A percentile compares a stretch with the other conserved stretches of the same genome.
phyloP scores from a whole-genome alignment of 2,797 vertebrate genomes.

The Pipistrellus nathusii region DNA sequence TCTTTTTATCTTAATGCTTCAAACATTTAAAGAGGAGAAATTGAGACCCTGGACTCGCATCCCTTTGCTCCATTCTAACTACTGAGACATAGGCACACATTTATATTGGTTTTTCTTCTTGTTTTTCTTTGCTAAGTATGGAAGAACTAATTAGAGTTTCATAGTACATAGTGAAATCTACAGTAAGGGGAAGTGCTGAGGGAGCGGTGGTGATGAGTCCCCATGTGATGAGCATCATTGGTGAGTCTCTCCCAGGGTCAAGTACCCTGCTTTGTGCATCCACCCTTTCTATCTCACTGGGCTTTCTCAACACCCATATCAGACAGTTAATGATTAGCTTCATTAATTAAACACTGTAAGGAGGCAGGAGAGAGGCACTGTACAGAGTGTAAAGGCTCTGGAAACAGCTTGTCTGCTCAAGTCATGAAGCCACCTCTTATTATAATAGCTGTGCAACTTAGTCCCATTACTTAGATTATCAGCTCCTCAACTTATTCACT shows the following conservation, averaged over 20 bases:
- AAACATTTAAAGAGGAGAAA: not conserved
- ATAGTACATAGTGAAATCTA: not conserved
- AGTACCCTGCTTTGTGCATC: not conserved
- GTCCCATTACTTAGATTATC: not conserved
- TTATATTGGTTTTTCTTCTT: not conserved
- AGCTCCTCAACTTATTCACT: not conserved
- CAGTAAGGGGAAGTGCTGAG: not conserved
- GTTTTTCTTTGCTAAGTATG: not conserved
- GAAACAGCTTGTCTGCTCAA: not conserved
- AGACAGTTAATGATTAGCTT: not conserved
- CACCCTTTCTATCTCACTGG: not conserved
- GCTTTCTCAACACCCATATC: not conserved
- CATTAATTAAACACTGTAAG: not conserved
- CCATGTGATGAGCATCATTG: not conserved
- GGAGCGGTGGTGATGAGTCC: not conserved
- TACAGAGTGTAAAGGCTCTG: not conserved
- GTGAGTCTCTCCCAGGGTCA: not conserved
- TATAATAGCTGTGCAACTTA: not conserved
- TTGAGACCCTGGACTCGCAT: not conserved
- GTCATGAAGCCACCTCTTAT: not conserved
- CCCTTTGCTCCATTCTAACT: not conserved
- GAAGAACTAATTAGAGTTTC: not conserved
- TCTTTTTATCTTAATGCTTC: not conserved
- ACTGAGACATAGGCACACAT: not conserved
- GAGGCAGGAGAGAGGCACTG: not conserved